A percentile compares a stretch with the other conserved stretches of the same genome.
These are phyloP conservation scores for Andrena trimmerana DNA, from an alignment of 2,888 invertebrate species.

Conservation along the genomic window DNA sequence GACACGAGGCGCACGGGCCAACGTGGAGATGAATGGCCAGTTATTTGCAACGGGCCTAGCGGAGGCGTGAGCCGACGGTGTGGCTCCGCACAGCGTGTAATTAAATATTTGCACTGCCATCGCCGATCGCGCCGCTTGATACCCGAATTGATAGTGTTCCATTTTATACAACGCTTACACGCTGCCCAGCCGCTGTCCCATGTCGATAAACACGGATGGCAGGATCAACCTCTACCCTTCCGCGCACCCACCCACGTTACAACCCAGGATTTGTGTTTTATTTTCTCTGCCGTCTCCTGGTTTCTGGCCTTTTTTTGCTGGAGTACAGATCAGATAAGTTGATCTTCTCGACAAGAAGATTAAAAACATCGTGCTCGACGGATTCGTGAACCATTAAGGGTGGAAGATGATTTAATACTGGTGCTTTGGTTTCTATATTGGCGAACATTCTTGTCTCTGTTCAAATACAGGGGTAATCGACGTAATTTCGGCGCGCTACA, in stretches of 20 bases:
- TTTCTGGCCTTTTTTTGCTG: neutral
- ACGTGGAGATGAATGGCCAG: constrained; percentile 61
- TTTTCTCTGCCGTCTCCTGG: neutral
- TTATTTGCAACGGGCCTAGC: constrained; percentile 68
- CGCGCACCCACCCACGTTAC: constrained; percentile 20
- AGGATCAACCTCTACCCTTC: constrained; percentile 52
- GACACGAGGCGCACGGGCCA: constrained; percentile 15
- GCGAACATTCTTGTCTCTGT: neutral
- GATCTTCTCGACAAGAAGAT: neutral
- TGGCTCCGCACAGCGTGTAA: constrained; percentile 67
- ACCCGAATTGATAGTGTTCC: constrained; percentile 71
- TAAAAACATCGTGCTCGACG: constrained; percentile 8
- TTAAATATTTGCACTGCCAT: constrained; percentile 78
- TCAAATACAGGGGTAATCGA: neutral
- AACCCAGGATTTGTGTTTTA: constrained; percentile 27
- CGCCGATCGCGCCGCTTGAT: constrained; percentile 66
- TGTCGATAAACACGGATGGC: constrained; percentile 58
- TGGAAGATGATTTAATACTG: constrained; percentile 18
- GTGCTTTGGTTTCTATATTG: constrained; percentile 3
- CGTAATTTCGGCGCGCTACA: neutral
- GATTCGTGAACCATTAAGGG: neutral
- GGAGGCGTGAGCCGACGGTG: constrained; percentile 59
- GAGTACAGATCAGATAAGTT: too few relatives aligned
- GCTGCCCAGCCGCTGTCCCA: constrained; percentile 34
- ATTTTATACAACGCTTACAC: constrained; percentile 62